A percentile compares a stretch with the other conserved stretches of the same genome.
phyloP scores from a whole-genome alignment of 2,113 vertebrate species.

The Serinus canaria region DNA sequence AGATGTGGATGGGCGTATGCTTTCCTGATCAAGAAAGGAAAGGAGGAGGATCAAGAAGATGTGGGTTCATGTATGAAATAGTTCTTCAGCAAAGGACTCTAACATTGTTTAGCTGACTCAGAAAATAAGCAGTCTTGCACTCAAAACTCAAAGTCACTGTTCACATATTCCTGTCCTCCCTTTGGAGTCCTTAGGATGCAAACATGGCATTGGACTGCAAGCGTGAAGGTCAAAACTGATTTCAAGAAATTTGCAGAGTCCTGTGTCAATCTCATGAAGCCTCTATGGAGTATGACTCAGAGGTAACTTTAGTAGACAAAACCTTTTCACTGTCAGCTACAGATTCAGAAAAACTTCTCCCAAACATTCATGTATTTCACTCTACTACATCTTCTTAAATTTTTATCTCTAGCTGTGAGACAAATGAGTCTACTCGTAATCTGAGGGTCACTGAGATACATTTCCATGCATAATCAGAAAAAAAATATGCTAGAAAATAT shows the following conservation, averaged over 20 bases:
- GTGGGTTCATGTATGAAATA: accelerated
- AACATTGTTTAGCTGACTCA: background rate
- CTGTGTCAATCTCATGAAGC: background rate
- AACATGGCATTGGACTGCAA: background rate
- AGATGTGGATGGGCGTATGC: accelerated
- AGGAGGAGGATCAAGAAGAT: background rate
- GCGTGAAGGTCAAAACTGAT: background rate
- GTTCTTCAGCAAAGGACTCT: background rate
- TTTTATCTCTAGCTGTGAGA: background rate
- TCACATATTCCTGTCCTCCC: background rate
- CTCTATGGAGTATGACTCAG: background rate
- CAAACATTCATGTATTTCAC: background rate
- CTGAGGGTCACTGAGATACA: background rate
- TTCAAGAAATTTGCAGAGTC: background rate
- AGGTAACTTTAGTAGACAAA: background rate
- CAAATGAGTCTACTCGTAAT: background rate
- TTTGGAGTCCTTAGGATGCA: background rate
- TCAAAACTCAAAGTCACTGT: background rate
- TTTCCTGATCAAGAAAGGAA: no score
- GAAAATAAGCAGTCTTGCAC: background rate
- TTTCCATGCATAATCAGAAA: background rate
- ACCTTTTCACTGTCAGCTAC: background rate
- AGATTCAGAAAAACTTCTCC: background rate
- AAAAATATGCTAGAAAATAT: background rate
- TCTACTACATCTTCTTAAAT: background rate